A percentile compares a stretch with the other conserved stretches of the same genome.
Evolutionary conservation across 2,888 invertebrate genomes (phyloP).

Genomic region (Torymus tubicola): DNA sequence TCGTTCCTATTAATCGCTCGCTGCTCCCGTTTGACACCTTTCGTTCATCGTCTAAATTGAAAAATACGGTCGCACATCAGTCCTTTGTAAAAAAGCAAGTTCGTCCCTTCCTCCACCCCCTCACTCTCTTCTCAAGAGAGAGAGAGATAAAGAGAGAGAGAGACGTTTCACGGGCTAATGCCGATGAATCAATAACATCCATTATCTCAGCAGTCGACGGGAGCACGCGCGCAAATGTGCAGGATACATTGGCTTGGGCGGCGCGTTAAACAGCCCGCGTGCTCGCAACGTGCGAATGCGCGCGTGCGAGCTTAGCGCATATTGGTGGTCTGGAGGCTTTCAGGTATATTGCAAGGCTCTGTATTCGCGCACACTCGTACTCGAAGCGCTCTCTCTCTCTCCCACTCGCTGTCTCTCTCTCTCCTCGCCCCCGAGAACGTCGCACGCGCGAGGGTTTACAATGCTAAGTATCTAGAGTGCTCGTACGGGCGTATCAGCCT

Average conservation of each 20-base stretch:
- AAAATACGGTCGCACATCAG: too few species aligned
- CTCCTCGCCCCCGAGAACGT: slow-evolving; percentile 7
- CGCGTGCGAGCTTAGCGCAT: slow-evolving; percentile 29
- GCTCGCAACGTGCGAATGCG: background rate
- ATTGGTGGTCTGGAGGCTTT: slow-evolving; percentile 45
- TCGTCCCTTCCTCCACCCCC: too few species aligned
- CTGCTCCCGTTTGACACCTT: too few species aligned
- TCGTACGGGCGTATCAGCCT: slow-evolving; percentile 40
- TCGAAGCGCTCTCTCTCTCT: slow-evolving; percentile 8
- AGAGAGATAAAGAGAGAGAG: too few species aligned
- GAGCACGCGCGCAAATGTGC: slow-evolving; percentile 12
- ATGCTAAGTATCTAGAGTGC: slow-evolving; percentile 58
- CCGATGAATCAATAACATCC: slow-evolving; percentile 43
- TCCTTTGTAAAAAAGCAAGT: too few species aligned
- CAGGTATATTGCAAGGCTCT: slow-evolving; percentile 40
- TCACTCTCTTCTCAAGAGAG: too few species aligned
- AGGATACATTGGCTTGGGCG: too few species aligned
- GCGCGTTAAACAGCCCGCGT: slow-evolving; percentile 40
- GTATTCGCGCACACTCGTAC: slow-evolving; percentile 8
- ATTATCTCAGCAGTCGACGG: slow-evolving; percentile 36
- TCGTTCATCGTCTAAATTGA: too few species aligned
- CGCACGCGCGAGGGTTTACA: slow-evolving; percentile 40
- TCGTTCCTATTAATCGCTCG: too few species aligned
- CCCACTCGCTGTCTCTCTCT: background rate
- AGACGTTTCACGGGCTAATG: background rate